These are phyloP conservation scores for Muscicapa adusta DNA, from an alignment of 2,113 vertebrate species.

Conservation along the genomic window DNA sequence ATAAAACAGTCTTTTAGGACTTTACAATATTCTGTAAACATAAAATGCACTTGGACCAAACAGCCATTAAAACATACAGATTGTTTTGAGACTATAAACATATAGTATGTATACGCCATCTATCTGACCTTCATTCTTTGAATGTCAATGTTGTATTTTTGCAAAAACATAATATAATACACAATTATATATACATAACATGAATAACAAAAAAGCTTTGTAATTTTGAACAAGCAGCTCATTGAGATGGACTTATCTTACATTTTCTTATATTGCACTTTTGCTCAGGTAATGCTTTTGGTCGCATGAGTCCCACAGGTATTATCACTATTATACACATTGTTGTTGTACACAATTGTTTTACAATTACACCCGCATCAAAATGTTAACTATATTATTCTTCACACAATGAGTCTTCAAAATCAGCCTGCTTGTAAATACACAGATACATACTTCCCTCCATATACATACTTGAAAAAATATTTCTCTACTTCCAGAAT, in stretches of 20 bases:
- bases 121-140: not conserved
- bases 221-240: not conserved
- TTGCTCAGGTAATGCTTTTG: not conserved
- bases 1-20: not conserved
- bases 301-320: too few relatives aligned
- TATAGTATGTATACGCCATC: not conserved
- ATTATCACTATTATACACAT: not conserved
- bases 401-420: not conserved
- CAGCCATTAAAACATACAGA: not conserved
- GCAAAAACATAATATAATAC: not conserved
- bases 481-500: not conserved
- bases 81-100: not conserved
- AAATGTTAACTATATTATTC: not conserved
- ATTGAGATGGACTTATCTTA: not conserved
- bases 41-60: not conserved
- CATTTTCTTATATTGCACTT: not conserved
- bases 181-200: not conserved
- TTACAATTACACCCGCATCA: not conserved
- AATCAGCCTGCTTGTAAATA: not conserved
- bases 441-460: not conserved
- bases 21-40: not conserved
- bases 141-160: not conserved
- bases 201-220: not conserved
- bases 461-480: not conserved
- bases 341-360: not conserved